Evolutionary conservation across 2,797 vertebrate species (phyloP).

Genomic region (Macropus fuliginosus): DNA sequence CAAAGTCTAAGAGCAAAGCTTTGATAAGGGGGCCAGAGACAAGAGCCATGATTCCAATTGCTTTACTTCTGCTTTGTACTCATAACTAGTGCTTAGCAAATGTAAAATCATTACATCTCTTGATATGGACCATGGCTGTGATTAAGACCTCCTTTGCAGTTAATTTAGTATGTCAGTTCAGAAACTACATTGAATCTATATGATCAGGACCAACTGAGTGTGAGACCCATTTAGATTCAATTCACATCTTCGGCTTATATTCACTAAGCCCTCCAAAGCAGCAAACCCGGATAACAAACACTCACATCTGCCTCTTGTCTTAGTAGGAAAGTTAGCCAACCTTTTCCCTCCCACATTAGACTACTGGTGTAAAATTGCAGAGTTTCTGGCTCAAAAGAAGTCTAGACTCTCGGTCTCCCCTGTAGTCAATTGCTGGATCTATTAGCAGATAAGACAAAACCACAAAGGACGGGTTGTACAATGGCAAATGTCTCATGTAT

Average conservation of each 20-base stretch:
- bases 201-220: neutral
- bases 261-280: neutral
- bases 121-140: neutral
- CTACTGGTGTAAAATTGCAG: neutral
- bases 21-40: neutral
- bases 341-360: neutral
- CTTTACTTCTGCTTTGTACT: neutral
- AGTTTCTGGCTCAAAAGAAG: neutral
- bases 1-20: conserved; percentile 36
- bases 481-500: neutral
- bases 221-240: neutral
- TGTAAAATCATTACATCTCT: neutral
- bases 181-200: neutral
- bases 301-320: neutral
- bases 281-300: neutral
- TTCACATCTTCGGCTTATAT: neutral
- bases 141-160: neutral
- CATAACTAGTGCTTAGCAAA: neutral
- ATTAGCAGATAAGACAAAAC: neutral
- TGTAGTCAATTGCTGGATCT: neutral
- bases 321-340: neutral
- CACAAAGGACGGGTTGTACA: neutral
- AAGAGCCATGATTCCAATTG: neutral
- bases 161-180: neutral
- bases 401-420: neutral